Base-by-base conservation (phyloP, 2,113 vertebrate species). In the Ammospiza caudacuta region DNA sequence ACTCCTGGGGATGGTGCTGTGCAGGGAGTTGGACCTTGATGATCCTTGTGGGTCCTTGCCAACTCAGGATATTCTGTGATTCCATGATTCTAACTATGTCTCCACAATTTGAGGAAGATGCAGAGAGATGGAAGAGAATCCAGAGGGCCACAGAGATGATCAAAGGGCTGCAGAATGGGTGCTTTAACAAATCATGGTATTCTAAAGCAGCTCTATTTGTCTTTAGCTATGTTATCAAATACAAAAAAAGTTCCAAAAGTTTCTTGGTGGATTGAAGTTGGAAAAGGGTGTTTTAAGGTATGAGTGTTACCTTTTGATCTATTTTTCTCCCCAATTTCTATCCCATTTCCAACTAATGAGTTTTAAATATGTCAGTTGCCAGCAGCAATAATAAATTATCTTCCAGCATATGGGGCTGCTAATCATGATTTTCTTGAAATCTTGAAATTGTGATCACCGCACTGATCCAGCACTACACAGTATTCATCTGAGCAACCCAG, bases 401-500 rank as follows among this genome's bases (percentile, higher is more conserved):
- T 86, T 39, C n/a, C 14, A 86, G 79, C 33, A 61, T 49, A 80
- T 66, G 39, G 39, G n/a, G 11, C 69, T 62, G 55, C 62, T 87
- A 95, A 93, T 91, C 52, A 73, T 25, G 67, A 66, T 82, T 96
- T 95, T 96, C 82, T 82, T 73, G 82, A 90, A 72, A 39, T 39
- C 37, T 39, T 39, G 37, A 39, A 39, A 39, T 39, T 39, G 43
- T 72, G 81, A 78, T 69, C 58, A n/a, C 72, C 51, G 69, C 76
- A 39, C 52, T 51, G 94, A 87, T 95, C 58, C 67, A 92, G 79
- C 46, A 83, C 51, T 76, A 92, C 54, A 89, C 58, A 91, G 33
- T 73, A 31, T 73, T 97, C 81, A 62, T 93, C 87, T 85, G 74
- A 96, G 59, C 72, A 97, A 91, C 59, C 49, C 76, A 89, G 52